Conservation (phyloP, 2,113 vertebrate species). For the Pachycephala philippinensis region DNA sequence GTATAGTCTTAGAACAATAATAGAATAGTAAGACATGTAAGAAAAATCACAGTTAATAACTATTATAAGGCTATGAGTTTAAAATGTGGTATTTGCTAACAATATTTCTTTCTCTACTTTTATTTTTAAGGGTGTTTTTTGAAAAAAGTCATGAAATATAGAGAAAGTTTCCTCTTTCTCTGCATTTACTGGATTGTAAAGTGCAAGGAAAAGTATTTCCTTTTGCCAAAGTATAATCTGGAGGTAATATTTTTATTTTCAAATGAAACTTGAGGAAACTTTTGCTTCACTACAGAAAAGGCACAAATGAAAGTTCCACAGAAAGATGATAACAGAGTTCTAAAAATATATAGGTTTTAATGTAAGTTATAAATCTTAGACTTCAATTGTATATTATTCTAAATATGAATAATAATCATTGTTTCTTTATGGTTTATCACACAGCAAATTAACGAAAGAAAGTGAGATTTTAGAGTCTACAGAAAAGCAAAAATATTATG, state of each 20-base stretch:
- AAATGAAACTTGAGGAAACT: background rate
- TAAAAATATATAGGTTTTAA: background rate
- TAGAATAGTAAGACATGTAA: background rate
- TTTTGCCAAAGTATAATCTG: slow-evolving; percentile 18
- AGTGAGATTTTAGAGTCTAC: background rate
- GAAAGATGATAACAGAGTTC: background rate
- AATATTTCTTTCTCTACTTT: background rate
- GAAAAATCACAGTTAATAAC: background rate
- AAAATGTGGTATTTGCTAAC: background rate
- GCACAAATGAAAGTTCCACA: background rate
- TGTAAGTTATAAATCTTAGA: background rate
- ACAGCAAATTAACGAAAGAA: background rate
- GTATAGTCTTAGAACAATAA: background rate
- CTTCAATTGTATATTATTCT: background rate
- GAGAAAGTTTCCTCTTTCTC: background rate
- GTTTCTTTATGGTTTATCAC: background rate
- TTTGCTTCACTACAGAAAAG: background rate
- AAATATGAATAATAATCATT: background rate
- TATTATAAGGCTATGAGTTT: background rate
- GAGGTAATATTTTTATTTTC: slow-evolving; percentile 37
- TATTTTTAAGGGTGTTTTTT: background rate
- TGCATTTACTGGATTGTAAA: background rate
- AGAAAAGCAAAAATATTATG: background rate
- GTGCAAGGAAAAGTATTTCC: slow-evolving; percentile 2
- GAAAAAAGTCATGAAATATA: background rate